Percentiles rank a stretch among this genome's conserved stretches.
phyloP scores from a whole-genome alignment of 1,140 invertebrate species.

The Tachypleus tridentatus region DNA sequence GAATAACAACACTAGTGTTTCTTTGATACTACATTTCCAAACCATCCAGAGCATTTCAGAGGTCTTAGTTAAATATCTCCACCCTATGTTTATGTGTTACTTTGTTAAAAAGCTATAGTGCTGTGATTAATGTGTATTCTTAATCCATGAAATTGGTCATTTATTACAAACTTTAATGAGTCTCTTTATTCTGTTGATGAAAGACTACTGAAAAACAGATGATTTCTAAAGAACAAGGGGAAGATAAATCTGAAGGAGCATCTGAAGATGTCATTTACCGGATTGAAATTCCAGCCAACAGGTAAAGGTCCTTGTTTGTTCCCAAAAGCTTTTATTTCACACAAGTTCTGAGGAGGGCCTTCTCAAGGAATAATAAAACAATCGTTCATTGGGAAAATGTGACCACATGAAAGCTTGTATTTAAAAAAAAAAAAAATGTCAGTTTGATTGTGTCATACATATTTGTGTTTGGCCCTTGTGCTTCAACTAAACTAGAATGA shows the following conservation, averaged over 20 bases:
- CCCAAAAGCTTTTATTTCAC: not conserved
- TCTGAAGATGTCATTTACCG: slow-evolving; percentile 77
- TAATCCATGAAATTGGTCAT: too few relatives aligned
- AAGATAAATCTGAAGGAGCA: slow-evolving; percentile 45
- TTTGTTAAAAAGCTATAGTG: not conserved
- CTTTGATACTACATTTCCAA: too few relatives aligned
- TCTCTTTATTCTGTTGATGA: slow-evolving; percentile 24
- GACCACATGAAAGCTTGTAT: too few relatives aligned
- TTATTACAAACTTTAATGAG: not conserved
- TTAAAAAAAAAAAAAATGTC: too few relatives aligned
- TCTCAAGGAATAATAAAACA: too few relatives aligned
- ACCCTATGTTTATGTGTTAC: slow-evolving; percentile 4
- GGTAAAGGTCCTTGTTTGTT: slow-evolving; percentile 32
- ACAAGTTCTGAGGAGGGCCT: not conserved
- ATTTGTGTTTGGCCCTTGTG: too few relatives aligned
- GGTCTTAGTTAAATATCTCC: slow-evolving; percentile 3
- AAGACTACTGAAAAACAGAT: slow-evolving; percentile 86
- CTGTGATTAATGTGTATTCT: too few relatives aligned
- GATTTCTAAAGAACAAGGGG: slow-evolving; percentile 74
- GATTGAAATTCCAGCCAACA: slow-evolving; percentile 96
- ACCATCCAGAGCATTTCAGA: not conserved
- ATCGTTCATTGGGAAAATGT: too few relatives aligned
- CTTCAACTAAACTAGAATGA: too few relatives aligned
- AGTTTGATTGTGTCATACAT: too few relatives aligned
- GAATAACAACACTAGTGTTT: too few relatives aligned